Base-by-base conservation (phyloP, 2,113 vertebrate genomes). In the Rhinoptilus africanus region DNA sequence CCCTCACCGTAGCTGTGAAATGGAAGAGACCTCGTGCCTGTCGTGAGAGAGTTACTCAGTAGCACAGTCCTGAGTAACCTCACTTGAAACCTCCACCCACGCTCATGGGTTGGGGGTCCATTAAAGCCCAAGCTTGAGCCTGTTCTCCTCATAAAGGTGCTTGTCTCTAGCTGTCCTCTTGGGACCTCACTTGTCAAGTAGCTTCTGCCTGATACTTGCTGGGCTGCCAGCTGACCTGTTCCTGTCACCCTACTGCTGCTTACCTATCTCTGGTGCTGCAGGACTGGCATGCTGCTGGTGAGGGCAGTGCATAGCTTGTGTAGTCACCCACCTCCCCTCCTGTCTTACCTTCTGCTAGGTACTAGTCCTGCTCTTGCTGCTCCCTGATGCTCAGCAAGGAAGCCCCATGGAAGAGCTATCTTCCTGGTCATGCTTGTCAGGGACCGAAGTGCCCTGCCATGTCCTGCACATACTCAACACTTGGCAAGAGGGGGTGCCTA, bases 81-180 rank as follows among this genome's bases (percentile, higher is more conserved):
- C 50, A 71, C 9, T 45, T 59, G 15, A 22, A 32, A 20, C 18
- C 10, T 43, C 20, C 11, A 50, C 68, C 30, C 34, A 53, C 3
- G 0, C 18, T 19, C 15, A 27, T 18, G 10, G 16, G 14, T 5
- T 0, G 8, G 56, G 9, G 8, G 15, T 78, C 34, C 26, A 26
- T 34, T 77, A 62, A 78, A 93, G 13, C 6, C 9, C 27, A 35
- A 34, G 22, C 2, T 34, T 21, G 21, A 64, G 5, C 0, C 0
- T 2, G 1, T 34, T 62, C 6, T n/a, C 9, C 2, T 45, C 3
- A 1, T 10, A 18, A 57, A 9, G 9, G 5, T 68, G 5, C 10
- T 67, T 71, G 6, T 28, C 5, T 54, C 6, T 9, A 20, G 20
- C 7, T 57, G 8, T 22, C 1, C 0, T 39, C 2, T 21, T 20